Conservation (phyloP, 2,888 invertebrate species). For the Reticulitermes lucifugus region DNA sequence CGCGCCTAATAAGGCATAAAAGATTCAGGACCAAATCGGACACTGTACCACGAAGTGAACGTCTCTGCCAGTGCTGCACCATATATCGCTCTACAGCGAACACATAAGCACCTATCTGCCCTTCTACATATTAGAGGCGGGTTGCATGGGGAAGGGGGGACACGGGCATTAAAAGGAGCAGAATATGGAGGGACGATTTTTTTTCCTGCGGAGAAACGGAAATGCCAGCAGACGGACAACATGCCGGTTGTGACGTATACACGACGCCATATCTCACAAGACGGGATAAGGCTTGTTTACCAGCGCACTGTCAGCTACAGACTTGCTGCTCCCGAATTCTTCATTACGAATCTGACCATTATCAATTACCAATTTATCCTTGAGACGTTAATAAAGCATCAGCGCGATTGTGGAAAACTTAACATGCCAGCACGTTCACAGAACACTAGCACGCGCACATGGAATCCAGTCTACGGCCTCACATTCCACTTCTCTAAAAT, state of each 20-base stretch:
- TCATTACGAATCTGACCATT: too few species aligned
- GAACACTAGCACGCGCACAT: too few species aligned
- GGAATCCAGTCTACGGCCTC: too few species aligned
- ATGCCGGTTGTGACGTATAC: constrained; percentile 4
- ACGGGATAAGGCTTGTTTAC: background rate
- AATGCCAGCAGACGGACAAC: constrained; percentile 27
- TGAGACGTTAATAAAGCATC: too few species aligned
- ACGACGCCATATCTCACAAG: constrained; percentile 18
- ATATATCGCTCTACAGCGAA: background rate
- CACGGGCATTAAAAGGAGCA: background rate
- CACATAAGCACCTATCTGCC: background rate
- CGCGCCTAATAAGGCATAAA: too few species aligned
- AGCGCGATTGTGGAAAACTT: too few species aligned
- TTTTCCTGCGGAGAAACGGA: constrained; percentile 20
- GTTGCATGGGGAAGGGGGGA: background rate
- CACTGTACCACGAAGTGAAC: too few species aligned
- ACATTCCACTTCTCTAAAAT: too few species aligned
- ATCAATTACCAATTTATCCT: too few species aligned
- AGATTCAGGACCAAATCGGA: too few species aligned
- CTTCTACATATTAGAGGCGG: constrained; percentile 3
- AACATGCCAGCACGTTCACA: too few species aligned
- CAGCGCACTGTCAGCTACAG: background rate
- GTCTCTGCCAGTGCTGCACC: background rate
- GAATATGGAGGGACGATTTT: background rate
- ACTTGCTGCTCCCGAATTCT: too few species aligned